A percentile compares a stretch with the other conserved stretches of the same genome.
These are phyloP conservation scores for Enteromius argenteus DNA, from an alignment of 2,797 vertebrate species.

Conservation along the genomic window DNA sequence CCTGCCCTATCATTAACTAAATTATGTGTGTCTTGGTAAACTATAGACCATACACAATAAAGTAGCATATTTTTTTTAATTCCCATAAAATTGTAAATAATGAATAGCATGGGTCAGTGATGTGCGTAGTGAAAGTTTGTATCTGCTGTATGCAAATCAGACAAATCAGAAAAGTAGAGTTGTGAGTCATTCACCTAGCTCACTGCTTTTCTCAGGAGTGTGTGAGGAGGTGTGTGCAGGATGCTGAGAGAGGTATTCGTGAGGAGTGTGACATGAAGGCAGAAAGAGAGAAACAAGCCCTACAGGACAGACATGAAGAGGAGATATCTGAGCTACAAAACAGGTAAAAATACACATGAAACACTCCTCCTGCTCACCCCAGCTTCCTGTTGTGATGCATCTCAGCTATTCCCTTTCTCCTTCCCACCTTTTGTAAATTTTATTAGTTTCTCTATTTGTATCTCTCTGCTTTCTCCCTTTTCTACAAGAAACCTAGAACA, in stretches of 20 bases:
- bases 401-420: conserved; percentile 49
- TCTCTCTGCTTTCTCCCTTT: conserved; percentile 25
- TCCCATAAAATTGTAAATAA: background rate
- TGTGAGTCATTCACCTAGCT: background rate
- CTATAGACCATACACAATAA: background rate
- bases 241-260: conserved; percentile 47
- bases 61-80: background rate
- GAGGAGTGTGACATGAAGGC: conserved; percentile 57
- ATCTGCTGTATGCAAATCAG: background rate
- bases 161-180: background rate
- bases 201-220: conserved; percentile 42
- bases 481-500: conserved; percentile 28
- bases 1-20: background rate
- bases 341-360: conserved; percentile 60
- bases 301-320: conserved; percentile 68
- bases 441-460: conserved; percentile 21
- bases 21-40: background rate
- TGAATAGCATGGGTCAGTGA: background rate
- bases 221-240: conserved; percentile 51
- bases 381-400: conserved; percentile 47
- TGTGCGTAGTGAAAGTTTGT: background rate
- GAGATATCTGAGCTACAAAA: conserved; percentile 69
- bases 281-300: conserved; percentile 65
- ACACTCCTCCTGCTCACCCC: conserved; percentile 22
- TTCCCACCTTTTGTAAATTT: conserved; percentile 29